Percentiles rank a stretch among this genome's conserved stretches.
These are phyloP conservation scores for Kryptolebias marmoratus DNA, from an alignment of 2,113 vertebrate genomes.

Conservation along the genomic window DNA sequence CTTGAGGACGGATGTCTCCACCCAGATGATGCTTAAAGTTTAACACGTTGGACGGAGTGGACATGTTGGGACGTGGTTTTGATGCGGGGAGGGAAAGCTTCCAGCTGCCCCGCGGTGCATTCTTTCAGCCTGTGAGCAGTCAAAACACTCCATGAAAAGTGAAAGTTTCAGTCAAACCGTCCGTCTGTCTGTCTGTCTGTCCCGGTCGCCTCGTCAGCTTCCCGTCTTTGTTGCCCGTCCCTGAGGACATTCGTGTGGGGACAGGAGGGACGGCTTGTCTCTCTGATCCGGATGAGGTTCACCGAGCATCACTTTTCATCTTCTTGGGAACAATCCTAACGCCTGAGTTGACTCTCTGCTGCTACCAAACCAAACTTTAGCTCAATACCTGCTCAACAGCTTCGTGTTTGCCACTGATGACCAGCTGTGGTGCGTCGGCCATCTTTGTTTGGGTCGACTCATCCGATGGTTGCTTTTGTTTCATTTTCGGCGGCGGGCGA, in stretches of 20 bases:
- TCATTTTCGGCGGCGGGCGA: no score
- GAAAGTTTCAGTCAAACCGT: slow-evolving; percentile 39
- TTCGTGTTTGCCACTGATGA: neutral
- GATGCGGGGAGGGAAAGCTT: slow-evolving; percentile 36
- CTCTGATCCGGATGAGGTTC: slow-evolving; percentile 55
- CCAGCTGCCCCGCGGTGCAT: slow-evolving; percentile 73
- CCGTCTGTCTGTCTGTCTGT: neutral
- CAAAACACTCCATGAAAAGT: slow-evolving; percentile 69
- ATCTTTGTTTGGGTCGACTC: no score
- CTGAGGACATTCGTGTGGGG: slow-evolving; percentile 59
- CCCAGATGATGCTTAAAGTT: slow-evolving; percentile 15
- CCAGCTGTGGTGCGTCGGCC: no score
- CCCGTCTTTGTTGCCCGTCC: slow-evolving; percentile 42
- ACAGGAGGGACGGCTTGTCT: slow-evolving; percentile 42
- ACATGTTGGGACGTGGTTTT: slow-evolving; percentile 62
- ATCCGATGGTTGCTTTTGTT: no score
- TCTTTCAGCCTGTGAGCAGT: slow-evolving; percentile 68
- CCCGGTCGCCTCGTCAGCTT: slow-evolving; percentile 22
- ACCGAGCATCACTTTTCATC: slow-evolving; percentile 15
- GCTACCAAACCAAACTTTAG: neutral
- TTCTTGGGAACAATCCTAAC: neutral
- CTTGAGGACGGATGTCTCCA: neutral
- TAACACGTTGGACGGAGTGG: slow-evolving; percentile 33
- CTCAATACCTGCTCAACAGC: no score
- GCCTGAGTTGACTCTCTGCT: neutral